Conservation (phyloP, 1,140 invertebrate species). For the Sesamia nonagrioides region DNA sequence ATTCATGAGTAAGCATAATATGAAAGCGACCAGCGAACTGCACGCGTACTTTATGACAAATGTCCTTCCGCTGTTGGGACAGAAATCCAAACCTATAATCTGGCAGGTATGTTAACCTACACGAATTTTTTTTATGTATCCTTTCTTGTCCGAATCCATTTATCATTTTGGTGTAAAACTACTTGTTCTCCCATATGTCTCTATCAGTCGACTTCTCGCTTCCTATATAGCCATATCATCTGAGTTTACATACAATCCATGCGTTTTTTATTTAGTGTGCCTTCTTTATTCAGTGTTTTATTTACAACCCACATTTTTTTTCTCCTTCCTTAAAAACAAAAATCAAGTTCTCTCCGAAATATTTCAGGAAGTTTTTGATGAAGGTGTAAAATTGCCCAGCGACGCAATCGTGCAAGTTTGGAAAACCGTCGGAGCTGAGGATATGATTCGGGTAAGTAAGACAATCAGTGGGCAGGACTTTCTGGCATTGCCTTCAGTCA, state of each 20-base stretch:
- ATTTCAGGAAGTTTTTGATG: slow-evolving; percentile 91
- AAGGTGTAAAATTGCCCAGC: slow-evolving; percentile 90
- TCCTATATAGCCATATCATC: no score
- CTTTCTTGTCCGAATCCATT: background rate
- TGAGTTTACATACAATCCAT: background rate
- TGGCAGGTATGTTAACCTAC: slow-evolving; percentile 92
- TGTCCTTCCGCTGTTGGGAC: slow-evolving; percentile 65
- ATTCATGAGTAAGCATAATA: slow-evolving; percentile 91
- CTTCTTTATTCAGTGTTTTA: no score
- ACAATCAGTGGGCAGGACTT: no score
- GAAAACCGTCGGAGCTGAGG: slow-evolving; percentile 67
- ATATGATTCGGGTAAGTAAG: slow-evolving; percentile 64
- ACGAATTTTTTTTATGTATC: background rate
- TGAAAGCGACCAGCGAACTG: slow-evolving; percentile 79
- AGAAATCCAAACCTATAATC: slow-evolving; percentile 90
- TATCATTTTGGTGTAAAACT: no score
- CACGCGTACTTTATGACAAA: slow-evolving; percentile 72
- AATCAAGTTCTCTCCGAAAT: background rate
- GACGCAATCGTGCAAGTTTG: slow-evolving; percentile 93
- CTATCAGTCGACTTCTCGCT: background rate
- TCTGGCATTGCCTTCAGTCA: no score
- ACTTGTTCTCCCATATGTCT: background rate
- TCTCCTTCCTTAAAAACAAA: background rate
- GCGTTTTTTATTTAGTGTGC: background rate
- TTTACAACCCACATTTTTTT: background rate